Base-by-base conservation (phyloP, 2,888 invertebrate species). In the Caprella mutica region DNA sequence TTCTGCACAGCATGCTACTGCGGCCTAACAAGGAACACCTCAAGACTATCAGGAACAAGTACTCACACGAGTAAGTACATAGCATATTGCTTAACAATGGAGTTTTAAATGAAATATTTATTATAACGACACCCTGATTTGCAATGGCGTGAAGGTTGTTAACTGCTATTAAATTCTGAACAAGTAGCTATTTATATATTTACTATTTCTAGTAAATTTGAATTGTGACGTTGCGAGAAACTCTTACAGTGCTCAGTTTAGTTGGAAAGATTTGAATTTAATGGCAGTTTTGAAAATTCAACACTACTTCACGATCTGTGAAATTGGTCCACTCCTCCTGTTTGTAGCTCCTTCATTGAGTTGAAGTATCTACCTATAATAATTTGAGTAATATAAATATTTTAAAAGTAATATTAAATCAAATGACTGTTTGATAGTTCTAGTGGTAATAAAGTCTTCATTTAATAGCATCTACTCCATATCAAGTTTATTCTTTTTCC, bases 31-130 rank as follows among this genome's bases (percentile, higher is more conserved):
- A 83, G 69, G 80, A 83, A 30, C 82, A 85, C 59, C 78, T 91
- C 67, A 83, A 83, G 75, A 92, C 93, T 29, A 85, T 94, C 55
- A 78, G 84, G 66, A 88, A 85, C 73, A 96, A 96, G 76, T 96
- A 96, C 73, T 89, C 90, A 3, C 94, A 96, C 74, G 83, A 83
- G 81, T 81, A 74, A 76, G 78, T 76, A 44, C 5, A 19, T 14
- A 24, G 21, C 33, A 26, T 44, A 40, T 43, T 56, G 8, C 39
- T 29, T 38, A 54, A 42, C 50, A 39, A n/a, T 50, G 5, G 8
- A 12, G 8, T 19, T n/a, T 8, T 8, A 8, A 8, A 42, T 42
- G 42, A 19, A n/a, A 42, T n/a, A 9, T 14, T 35, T 35, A 9
- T 14, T 14, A 9, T 35, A 14, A 35, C 9, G 35, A 12, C 12